Percentiles rank a stretch among this genome's conserved stretches.
These are phyloP conservation scores for Trachelus troglodyta DNA, from an alignment of 2,888 invertebrate species.

Conservation along the genomic window DNA sequence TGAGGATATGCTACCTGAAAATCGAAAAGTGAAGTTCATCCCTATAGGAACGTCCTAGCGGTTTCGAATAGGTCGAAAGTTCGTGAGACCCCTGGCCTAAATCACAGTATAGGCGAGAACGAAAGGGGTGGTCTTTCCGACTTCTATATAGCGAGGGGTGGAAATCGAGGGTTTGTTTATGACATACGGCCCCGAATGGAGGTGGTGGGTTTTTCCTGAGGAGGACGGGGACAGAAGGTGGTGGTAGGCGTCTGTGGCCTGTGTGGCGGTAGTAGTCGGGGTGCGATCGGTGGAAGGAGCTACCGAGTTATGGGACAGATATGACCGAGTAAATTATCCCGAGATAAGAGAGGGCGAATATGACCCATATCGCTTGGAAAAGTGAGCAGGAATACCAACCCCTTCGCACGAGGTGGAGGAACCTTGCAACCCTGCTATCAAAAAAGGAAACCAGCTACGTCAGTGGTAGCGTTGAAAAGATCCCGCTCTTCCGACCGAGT, in stretches of 20 bases:
- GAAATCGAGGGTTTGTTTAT: slow-evolving; percentile 22
- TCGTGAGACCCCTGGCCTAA: not conserved
- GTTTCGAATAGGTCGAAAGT: not conserved
- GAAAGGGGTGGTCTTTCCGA: slow-evolving; percentile 10
- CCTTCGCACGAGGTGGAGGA: not conserved
- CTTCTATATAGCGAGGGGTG: slow-evolving; percentile 15
- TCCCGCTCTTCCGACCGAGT: not conserved
- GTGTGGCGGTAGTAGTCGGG: not conserved
- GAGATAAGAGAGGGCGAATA: slow-evolving; percentile 23
- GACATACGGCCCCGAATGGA: slow-evolving; percentile 10
- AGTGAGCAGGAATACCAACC: not conserved
- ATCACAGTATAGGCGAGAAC: not conserved
- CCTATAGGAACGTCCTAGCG: not conserved
- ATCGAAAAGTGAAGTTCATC: not conserved
- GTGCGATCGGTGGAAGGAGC: slow-evolving; percentile 10
- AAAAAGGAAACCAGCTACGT: not conserved
- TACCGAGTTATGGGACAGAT: slow-evolving; percentile 23
- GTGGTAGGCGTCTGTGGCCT: not conserved
- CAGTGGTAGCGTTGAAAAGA: not conserved
- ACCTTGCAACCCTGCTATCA: not conserved
- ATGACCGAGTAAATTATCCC: slow-evolving; percentile 24
- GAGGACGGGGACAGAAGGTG: slow-evolving; percentile 5
- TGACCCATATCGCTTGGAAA: slow-evolving; percentile 18
- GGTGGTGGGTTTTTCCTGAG: slow-evolving; percentile 3
- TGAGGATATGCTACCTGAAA: not conserved